Evolutionary conservation across 2,888 invertebrate species (phyloP).

Genomic region (Coleophora flavipennella): DNA sequence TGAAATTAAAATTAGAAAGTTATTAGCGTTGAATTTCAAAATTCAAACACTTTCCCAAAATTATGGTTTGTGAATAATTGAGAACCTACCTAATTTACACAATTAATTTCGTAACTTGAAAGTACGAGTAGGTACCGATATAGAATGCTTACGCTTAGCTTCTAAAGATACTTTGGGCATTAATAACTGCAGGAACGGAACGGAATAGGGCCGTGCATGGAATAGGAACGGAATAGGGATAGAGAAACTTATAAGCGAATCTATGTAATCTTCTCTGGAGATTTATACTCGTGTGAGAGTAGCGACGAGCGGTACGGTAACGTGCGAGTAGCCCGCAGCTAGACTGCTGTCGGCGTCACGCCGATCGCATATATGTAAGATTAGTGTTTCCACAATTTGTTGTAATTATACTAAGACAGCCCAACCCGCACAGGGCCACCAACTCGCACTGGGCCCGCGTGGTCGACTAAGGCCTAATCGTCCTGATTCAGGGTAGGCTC

Average conservation of each 20-base stretch:
- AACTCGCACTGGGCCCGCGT: too few relatives aligned
- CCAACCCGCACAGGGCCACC: too few relatives aligned
- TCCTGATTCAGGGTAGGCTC: too few relatives aligned
- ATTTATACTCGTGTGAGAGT: slow-evolving; percentile 55
- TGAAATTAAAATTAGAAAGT: slow-evolving; percentile 7
- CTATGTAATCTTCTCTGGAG: slow-evolving; percentile 49
- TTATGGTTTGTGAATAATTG: background rate
- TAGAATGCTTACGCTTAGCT: too few relatives aligned
- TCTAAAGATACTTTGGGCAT: slow-evolving; percentile 34
- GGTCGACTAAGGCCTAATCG: too few relatives aligned
- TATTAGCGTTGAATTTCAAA: slow-evolving; percentile 7
- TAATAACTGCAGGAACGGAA: slow-evolving; percentile 28
- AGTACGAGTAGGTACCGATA: too few relatives aligned
- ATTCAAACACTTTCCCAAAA: slow-evolving; percentile 3
- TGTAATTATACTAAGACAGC: too few relatives aligned
- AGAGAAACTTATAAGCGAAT: slow-evolving; percentile 52
- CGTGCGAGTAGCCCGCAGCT: slow-evolving; percentile 22
- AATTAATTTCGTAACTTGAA: slow-evolving; percentile 5
- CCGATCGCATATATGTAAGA: slow-evolving; percentile 36
- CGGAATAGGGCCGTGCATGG: too few relatives aligned
- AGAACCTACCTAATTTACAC: slow-evolving; percentile 3
- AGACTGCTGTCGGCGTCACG: slow-evolving; percentile 25
- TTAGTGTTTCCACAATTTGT: slow-evolving; percentile 28
- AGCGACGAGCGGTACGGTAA: slow-evolving; percentile 37
- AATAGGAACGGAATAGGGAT: slow-evolving; percentile 23